Percentiles rank a stretch among this genome's conserved stretches.
Conservation (phyloP, 2,113 vertebrate genomes). For the Onychostoma macrolepis region DNA sequence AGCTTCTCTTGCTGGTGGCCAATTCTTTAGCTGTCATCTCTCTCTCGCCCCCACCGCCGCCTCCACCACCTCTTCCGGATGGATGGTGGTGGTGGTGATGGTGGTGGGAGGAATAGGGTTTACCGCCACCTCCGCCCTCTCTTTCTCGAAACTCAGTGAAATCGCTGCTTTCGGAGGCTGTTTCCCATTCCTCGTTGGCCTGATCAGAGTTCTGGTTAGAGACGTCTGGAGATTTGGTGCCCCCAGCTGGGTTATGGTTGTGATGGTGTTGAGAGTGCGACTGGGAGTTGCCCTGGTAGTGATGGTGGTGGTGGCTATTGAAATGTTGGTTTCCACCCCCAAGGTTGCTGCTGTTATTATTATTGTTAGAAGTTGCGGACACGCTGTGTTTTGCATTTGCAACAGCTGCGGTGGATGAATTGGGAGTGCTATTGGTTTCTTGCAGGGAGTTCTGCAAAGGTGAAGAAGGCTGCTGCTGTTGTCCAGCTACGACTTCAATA, state of each 20-base stretch:
- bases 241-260: conserved; percentile 75
- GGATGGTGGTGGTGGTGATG: conserved; percentile 64
- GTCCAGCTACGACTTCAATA: conserved; percentile 60
- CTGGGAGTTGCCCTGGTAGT: conserved; percentile 69
- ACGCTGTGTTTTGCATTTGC: conserved; percentile 69
- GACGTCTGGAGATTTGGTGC: conserved; percentile 89
- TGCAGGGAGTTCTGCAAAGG: conserved; percentile 69
- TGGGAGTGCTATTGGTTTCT: conserved; percentile 67
- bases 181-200: conserved; percentile 95
- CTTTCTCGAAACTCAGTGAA: conserved; percentile 87
- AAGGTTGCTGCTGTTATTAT: conserved; percentile 60
- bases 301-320: conserved; percentile 70
- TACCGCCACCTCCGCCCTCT: conserved; percentile 67
- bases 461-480: conserved; percentile 64
- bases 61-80: conserved; percentile 58
- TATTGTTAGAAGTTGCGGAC: conserved; percentile 64
- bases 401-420: conserved; percentile 54
- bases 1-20: conserved; percentile 86
- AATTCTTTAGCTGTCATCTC: conserved; percentile 75
- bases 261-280: conserved; percentile 74
- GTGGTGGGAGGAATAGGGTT: conserved; percentile 72
- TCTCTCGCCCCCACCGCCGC: conserved; percentile 73
- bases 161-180: conserved; percentile 92
- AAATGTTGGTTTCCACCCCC: conserved; percentile 66
- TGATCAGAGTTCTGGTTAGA: conserved; percentile 95